These are phyloP conservation scores for Pimpla rufipes DNA, from an alignment of 2,888 invertebrate genomes.

Conservation along the genomic window DNA sequence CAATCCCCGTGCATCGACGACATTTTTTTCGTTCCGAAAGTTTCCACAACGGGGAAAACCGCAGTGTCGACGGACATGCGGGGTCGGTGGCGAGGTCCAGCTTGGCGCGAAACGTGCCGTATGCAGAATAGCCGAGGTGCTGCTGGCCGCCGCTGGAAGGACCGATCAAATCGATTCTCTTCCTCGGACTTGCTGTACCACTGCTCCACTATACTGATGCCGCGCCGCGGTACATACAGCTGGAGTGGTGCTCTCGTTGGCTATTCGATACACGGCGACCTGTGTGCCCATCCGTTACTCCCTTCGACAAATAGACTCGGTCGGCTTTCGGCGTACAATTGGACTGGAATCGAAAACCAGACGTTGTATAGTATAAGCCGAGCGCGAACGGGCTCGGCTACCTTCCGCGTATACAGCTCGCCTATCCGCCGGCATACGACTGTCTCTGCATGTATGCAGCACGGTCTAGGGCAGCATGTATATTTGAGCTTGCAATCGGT, in stretches of 20 bases:
- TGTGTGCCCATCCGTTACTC: constrained; percentile 66
- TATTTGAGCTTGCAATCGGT: constrained; percentile 48
- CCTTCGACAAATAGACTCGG: constrained; percentile 68
- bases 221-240: constrained; percentile 2
- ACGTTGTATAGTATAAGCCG: constrained; percentile 40
- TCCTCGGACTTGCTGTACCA: constrained; percentile 26
- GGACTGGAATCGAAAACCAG: constrained; percentile 65
- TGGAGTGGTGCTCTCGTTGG: constrained; percentile 50
- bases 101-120: not conserved
- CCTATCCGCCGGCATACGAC: not conserved
- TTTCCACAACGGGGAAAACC: not conserved
- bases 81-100: not conserved
- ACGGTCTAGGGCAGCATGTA: constrained; percentile 4
- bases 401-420: not conserved
- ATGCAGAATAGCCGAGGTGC: constrained; percentile 15
- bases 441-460: not conserved
- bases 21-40: not conserved
- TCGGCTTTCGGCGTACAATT: constrained; percentile 63
- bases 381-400: constrained; percentile 28
- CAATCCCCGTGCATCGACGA: no score
- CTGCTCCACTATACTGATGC: constrained; percentile 31
- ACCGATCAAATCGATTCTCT: constrained; percentile 61
- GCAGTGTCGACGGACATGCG: not conserved
- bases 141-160: constrained; percentile 12
- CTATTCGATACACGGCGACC: constrained; percentile 63